These are phyloP conservation scores for Hippocampus guttulatus DNA, from an alignment of 2,113 vertebrate species.

Conservation along the genomic window DNA sequence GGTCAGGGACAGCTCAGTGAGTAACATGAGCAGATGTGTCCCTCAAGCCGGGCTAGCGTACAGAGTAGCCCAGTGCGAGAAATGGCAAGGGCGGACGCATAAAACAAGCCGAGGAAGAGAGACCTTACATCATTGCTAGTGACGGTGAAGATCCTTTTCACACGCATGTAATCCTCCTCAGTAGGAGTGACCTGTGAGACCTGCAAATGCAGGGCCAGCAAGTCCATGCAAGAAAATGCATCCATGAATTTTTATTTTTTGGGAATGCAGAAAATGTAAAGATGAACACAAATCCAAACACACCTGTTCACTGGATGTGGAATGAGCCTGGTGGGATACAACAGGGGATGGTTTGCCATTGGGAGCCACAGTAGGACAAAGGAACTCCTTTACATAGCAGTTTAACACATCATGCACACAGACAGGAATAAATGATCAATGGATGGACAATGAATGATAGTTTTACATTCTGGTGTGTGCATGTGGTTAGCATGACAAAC, in stretches of 20 bases:
- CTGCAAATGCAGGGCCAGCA: conserved; percentile 74
- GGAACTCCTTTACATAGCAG: conserved; percentile 48
- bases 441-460: conserved; percentile 11
- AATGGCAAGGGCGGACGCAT: conserved; percentile 18
- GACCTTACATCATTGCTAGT: conserved; percentile 72
- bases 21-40: conserved; percentile 9
- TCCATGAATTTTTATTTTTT: not conserved
- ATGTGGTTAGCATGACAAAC: not conserved
- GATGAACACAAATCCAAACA: conserved; percentile 41
- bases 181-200: conserved; percentile 68
- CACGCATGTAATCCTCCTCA: conserved; percentile 82
- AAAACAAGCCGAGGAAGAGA: conserved; percentile 28
- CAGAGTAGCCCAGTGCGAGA: not conserved
- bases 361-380: conserved; percentile 34
- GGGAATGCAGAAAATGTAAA: not conserved
- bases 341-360: conserved; percentile 42
- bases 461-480: not conserved
- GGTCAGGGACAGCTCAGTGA: conserved; percentile 1
- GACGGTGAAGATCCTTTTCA: conserved; percentile 84
- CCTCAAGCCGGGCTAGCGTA: conserved; percentile 2
- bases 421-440: conserved; percentile 16
- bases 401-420: conserved; percentile 25
- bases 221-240: conserved; percentile 14
- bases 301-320: conserved; percentile 55
- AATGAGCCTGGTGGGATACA: conserved; percentile 23